Base-by-base conservation (phyloP, 2,113 vertebrate genomes). In the Casuarius casuarius region DNA sequence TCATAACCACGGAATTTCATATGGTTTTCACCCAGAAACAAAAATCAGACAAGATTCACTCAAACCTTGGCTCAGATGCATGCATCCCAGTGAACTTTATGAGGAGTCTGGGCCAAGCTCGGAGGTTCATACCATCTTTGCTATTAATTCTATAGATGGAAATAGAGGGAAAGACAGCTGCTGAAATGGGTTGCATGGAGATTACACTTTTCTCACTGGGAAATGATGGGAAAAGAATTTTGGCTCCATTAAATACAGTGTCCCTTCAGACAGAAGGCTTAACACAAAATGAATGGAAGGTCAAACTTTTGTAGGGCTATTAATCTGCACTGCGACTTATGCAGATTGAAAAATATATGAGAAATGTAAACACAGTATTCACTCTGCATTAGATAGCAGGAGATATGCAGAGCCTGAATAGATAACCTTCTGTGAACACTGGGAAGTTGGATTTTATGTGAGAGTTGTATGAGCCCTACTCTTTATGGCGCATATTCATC, bases 271-370 rank as follows among this genome's bases (percentile, higher is more conserved):
- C 80, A 94, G 87, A 91, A 84, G 35, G 84, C 65, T 89, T 93
- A 95, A 92, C 38, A 73, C 58, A 97, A 95, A 97, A 97, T 79
- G 75, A 97, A 97, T 96, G 84, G 97, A 94, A 95, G 97, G 96
- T 97, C 97, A 96, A 95, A 96, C 73, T 96, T 96, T 70, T 93
- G 90, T 71, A 67, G 78, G 92, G 94, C 91, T 96, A 97, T 97
- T 97, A 95, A 97, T 97, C 96, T 97, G 92, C 79, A 82, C 87
- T 93, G 95, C 5, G 54, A 95, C 89, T 95, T 97, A 97, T 88
- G 94, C 91, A 97, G 95, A 97, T 94, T 68, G 86, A 83, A 97
- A 97, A 96, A 94, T 88, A 95, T 71, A 97, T 96, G 91, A 95
- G 95, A 97, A 95, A 97, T 80, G 94, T 97, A 97, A 97, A 96